Evolutionary conservation across 2,888 invertebrate genomes (phyloP).

Genomic region (Drosophila villosipedis): DNA sequence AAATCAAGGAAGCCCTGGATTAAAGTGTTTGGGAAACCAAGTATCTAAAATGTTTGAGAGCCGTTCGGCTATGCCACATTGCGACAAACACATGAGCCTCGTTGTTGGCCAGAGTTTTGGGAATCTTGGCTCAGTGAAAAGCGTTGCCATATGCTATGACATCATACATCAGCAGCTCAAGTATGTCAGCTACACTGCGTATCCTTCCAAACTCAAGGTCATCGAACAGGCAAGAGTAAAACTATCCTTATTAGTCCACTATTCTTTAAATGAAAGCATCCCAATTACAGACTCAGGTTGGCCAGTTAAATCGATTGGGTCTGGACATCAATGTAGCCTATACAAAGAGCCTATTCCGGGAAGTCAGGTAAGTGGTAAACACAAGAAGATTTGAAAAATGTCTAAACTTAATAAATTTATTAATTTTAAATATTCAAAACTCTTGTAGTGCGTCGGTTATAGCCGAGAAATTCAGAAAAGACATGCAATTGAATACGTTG

Average conservation of each 20-base stretch:
- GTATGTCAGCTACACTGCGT: constrained; percentile 46
- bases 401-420: background rate
- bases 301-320: constrained; percentile 41
- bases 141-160: constrained; percentile 48
- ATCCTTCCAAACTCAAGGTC: constrained; percentile 13
- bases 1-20: fast-evolving
- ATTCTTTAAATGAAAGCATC: background rate
- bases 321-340: constrained; percentile 39
- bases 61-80: constrained; percentile 14
- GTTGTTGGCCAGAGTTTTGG: constrained; percentile 34
- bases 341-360: constrained; percentile 17
- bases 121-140: constrained; percentile 25
- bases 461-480: background rate
- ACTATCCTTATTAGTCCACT: background rate
- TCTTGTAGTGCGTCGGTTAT: constrained; percentile 3
- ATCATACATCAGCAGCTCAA: constrained; percentile 30
- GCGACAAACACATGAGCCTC: constrained; percentile 38
- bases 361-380: constrained; percentile 20
- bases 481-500: constrained; percentile 27
- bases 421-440: background rate
- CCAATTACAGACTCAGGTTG: constrained; percentile 38
- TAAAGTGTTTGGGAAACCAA: background rate
- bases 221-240: constrained; percentile 27
- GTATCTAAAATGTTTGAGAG: constrained; percentile 44
- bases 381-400: background rate